phyloP scores from a whole-genome alignment of 2,797 vertebrate genomes.

The Phoebastria nigripes region DNA sequence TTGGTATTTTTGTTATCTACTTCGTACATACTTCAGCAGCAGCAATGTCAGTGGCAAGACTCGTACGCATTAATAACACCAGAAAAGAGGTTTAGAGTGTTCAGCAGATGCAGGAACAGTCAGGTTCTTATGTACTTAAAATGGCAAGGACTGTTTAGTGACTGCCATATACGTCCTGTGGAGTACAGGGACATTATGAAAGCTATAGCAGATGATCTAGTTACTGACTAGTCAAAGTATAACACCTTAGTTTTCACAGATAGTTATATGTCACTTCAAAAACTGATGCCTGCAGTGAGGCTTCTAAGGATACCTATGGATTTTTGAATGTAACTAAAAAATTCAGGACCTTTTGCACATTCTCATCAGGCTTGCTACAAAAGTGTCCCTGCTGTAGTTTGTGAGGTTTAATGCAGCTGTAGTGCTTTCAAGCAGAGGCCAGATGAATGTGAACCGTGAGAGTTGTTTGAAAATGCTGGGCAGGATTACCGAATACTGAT shows the following conservation, averaged over 20 bases:
- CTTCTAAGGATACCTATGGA: not conserved
- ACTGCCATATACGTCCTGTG: not conserved
- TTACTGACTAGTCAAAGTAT: not conserved
- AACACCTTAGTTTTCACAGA: not conserved
- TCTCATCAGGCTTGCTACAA: not conserved
- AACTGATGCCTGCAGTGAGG: not conserved
- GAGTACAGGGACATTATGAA: not conserved
- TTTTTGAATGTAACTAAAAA: not conserved
- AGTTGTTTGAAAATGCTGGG: not conserved
- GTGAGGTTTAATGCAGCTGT: not conserved
- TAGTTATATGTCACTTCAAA: not conserved
- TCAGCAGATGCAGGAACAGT: not conserved
- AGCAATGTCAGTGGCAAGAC: not conserved
- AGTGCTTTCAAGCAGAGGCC: not conserved
- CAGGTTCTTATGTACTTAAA: not conserved
- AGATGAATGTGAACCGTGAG: not conserved
- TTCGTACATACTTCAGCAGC: not conserved
- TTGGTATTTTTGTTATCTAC: not conserved
- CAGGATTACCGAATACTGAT: not conserved
- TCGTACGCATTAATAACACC: fast-evolving
- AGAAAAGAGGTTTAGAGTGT: not conserved
- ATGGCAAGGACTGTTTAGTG: not conserved
- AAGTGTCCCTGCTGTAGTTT: not conserved
- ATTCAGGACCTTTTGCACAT: not conserved
- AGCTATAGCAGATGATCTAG: not conserved